A percentile compares a stretch with the other conserved stretches of the same genome.
Evolutionary conservation across 2,113 vertebrate species (phyloP).

Genomic region (Pangasianodon gigas): DNA sequence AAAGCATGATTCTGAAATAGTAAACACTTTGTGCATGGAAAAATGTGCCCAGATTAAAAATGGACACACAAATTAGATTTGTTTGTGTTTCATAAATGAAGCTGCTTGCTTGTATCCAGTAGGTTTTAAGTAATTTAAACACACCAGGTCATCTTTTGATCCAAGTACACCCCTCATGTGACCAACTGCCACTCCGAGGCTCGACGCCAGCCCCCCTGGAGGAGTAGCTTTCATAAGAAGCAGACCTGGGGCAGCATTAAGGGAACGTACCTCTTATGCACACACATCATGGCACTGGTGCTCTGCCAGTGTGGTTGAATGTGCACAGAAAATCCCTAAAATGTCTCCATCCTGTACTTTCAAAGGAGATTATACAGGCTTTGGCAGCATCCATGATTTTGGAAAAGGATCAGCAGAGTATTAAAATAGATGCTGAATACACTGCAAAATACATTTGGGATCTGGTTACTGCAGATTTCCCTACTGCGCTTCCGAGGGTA

Average conservation of each 20-base stretch:
- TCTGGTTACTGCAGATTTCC: conserved; percentile 5
- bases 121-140: conserved; percentile 26
- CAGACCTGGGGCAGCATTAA: not conserved
- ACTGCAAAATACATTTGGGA: not conserved
- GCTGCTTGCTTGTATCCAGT: not conserved
- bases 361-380: not conserved
- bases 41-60: not conserved
- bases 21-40: not conserved
- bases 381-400: conserved; percentile 20
- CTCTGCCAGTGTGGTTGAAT: not conserved
- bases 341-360: not conserved
- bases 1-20: not conserved
- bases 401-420: not conserved
- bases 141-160: conserved; percentile 22
- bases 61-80: not conserved
- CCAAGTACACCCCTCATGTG: not conserved
- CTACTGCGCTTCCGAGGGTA: not conserved
- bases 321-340: conserved; percentile 13
- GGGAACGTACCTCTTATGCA: not conserved
- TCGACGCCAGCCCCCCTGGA: conserved; percentile 3
- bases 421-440: conserved; percentile 7
- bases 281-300: not conserved
- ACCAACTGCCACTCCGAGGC: conserved; percentile 24
- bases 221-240: conserved; percentile 27
- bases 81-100: not conserved